Evolutionary conservation across 92 coral and sea anemone species (phyloP).

Genomic region (Porites divaricata): DNA sequence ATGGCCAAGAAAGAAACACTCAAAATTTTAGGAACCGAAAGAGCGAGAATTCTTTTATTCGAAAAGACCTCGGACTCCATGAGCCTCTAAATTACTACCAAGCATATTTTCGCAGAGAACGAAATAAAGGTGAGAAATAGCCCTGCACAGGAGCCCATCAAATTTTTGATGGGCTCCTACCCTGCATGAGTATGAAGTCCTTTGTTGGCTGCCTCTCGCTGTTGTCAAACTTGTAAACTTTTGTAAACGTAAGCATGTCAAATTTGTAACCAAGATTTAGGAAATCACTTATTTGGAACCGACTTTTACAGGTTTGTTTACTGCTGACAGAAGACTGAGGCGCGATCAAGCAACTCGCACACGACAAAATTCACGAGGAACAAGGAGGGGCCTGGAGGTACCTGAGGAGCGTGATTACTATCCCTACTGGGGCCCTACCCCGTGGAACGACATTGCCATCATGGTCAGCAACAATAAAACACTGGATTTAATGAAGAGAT

Average conservation of each 20-base stretch:
- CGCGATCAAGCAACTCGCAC: slow-evolving; percentile 18
- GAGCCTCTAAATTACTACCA: slow-evolving; percentile 21
- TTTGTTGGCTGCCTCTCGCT: no score
- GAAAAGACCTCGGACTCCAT: slow-evolving; percentile 28
- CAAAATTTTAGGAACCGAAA: not conserved
- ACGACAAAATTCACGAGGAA: slow-evolving; percentile 37
- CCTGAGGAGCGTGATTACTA: slow-evolving; percentile 58
- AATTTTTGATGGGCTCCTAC: no score
- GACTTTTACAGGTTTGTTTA: slow-evolving; percentile 32
- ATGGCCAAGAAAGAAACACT: slow-evolving; percentile 8
- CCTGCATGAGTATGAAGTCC: no score
- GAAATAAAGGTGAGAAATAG: slow-evolving; percentile 24
- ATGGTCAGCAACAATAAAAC: slow-evolving; percentile 32
- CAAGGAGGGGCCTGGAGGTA: slow-evolving; percentile 37
- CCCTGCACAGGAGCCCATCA: no score
- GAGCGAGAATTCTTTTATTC: not conserved
- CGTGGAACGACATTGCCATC: slow-evolving; percentile 52
- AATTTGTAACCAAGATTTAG: no score
- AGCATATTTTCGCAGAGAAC: slow-evolving; percentile 12
- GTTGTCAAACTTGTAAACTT: no score
- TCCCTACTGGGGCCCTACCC: slow-evolving; percentile 51
- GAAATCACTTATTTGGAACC: not conserved
- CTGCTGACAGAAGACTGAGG: slow-evolving; percentile 24
- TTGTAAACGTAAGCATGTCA: no score
- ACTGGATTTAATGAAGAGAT: not conserved